Base-by-base conservation (phyloP, 2,888 invertebrate species). In the Caenorhabditis sp. region DNA sequence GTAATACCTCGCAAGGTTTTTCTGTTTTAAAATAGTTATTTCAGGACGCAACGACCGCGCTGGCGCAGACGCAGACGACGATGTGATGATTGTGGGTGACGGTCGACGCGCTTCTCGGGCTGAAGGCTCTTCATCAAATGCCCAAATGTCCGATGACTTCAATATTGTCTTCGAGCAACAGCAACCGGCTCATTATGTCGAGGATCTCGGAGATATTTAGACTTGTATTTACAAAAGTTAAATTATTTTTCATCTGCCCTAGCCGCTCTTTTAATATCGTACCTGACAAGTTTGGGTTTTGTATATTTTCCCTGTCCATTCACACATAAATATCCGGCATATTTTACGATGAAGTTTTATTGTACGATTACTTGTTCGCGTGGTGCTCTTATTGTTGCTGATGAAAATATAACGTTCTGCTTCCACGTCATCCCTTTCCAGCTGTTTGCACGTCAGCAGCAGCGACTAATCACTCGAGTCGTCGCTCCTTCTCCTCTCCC, bases 171-270 rank as follows among this genome's bases (percentile, higher is more conserved):
- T 37, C 53, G 76, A 76, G 2, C 53, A 15, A 9, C 11, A n/a
- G 20, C 37, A 18, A 28, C 35, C 35, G 18, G 8, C 22, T 9
- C 44, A 56, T 1, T 50, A 18, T 20, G 35, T 53, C 11, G 76
- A 76, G 0, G 76, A 76, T 20, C 51, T 76, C n/a, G 76, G 76
- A 20, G 76, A 76, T 61, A 76, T 76, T 13, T 76, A 35, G 2
- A 15, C 20, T 22, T 50, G 28, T 32, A 6, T 64, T 13, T 18
- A n/a, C n/a, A n/a, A 47, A 47, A 32, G 9, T 9, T 40, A 40
- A 40, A 40, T 40, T 40, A 47, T 47, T 18, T 51, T 51, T 20
- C 26, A 56, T 40, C 11, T 44, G 1, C 24, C 24, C 6, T 5
- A 8, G 5, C 5, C 35, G 1, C 37, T 37, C 22, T 35, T 13